phyloP scores from a whole-genome alignment of 2,113 vertebrate genomes.

The Ailuropoda melanoleuca region DNA sequence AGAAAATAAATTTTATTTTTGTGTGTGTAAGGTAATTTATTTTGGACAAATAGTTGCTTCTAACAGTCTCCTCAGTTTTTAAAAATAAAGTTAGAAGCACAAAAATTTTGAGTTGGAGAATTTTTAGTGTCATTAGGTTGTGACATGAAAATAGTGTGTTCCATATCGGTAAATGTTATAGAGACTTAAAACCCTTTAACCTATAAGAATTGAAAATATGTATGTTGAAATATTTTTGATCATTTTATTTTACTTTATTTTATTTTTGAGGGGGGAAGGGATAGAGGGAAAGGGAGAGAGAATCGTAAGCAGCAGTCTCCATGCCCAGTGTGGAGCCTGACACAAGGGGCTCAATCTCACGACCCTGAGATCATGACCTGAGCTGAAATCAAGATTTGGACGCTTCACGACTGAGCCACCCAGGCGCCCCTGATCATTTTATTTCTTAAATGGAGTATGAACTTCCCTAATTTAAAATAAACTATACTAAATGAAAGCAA shows the following conservation, averaged over 20 bases:
- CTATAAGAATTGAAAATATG: background rate
- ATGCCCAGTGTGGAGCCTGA: background rate
- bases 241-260: background rate
- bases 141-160: background rate
- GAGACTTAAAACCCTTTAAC: background rate
- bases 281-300: background rate
- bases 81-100: background rate
- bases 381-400: background rate
- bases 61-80: background rate
- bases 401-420: background rate
- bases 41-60: background rate
- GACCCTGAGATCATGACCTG: background rate
- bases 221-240: background rate
- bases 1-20: background rate
- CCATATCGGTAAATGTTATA: background rate
- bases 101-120: background rate
- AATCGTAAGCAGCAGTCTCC: background rate
- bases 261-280: background rate
- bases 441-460: background rate
- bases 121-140: background rate
- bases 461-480: background rate
- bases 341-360: too few relatives aligned
- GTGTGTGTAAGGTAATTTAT: background rate
- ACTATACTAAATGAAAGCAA: background rate
- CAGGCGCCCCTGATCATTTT: background rate